Conservation (phyloP, 2,797 vertebrate genomes). For the Sebastes alutus region DNA sequence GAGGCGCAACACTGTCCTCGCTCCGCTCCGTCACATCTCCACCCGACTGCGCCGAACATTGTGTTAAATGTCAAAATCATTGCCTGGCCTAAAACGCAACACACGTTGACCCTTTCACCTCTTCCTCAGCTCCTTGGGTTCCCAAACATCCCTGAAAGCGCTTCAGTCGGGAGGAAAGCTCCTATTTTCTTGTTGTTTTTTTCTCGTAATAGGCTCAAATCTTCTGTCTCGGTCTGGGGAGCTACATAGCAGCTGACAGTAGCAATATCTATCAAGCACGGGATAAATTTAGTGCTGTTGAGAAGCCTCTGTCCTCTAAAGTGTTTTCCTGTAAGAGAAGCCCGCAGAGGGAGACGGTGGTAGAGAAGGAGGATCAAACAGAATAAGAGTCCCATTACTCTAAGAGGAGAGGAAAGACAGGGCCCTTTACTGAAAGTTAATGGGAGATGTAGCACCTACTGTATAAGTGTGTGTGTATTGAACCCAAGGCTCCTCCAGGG, state of each 20-base stretch:
- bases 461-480: slow-evolving; percentile 6
- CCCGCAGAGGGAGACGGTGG: not conserved
- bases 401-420: slow-evolving; percentile 13
- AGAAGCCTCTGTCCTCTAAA: slow-evolving; percentile 22
- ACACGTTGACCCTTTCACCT: not conserved
- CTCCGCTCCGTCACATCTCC: slow-evolving; percentile 33
- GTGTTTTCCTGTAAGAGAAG: slow-evolving; percentile 40
- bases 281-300: slow-evolving; percentile 7
- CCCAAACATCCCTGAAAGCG: slow-evolving; percentile 7
- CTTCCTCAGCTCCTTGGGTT: not conserved
- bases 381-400: slow-evolving; percentile 33
- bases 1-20: slow-evolving; percentile 29
- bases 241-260: slow-evolving; percentile 41
- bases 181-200: not conserved
- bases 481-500: slow-evolving; percentile 13
- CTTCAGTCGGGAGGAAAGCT: not conserved
- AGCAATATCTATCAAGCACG: slow-evolving; percentile 34
- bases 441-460: slow-evolving; percentile 25
- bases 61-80: slow-evolving; percentile 52
- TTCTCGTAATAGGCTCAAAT: slow-evolving; percentile 11
- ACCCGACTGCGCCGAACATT: slow-evolving; percentile 1
- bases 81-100: not conserved
- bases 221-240: not conserved
- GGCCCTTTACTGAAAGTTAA: slow-evolving; percentile 35
- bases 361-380: slow-evolving; percentile 41